Evolutionary conservation across 2,113 vertebrate genomes (phyloP).

Genomic region (Protobothrops mucrosquamatus): DNA sequence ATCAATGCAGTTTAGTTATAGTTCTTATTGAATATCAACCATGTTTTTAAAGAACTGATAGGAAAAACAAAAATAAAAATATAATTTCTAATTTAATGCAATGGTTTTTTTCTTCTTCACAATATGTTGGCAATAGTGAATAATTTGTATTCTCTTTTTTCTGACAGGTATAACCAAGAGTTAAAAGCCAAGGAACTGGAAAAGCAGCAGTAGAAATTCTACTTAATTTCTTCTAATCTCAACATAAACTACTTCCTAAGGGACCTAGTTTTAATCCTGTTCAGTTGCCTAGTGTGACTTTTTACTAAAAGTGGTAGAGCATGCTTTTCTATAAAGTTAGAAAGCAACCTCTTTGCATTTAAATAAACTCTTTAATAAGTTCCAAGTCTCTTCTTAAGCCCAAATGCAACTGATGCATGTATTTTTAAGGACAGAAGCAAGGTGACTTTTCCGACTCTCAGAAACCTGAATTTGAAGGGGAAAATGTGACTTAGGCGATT

Average conservation of each 20-base stretch:
- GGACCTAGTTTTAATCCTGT: conserved; percentile 57
- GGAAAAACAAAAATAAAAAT: neutral
- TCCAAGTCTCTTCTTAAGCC: neutral
- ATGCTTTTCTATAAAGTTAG: conserved; percentile 54
- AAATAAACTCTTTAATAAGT: conserved; percentile 55
- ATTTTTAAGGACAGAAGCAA: neutral
- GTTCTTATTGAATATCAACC: neutral
- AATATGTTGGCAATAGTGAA: neutral
- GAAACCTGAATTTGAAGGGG: neutral
- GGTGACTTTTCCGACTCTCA: neutral
- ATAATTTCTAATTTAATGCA: neutral
- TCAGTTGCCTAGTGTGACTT: conserved; percentile 42
- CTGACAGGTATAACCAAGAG: conserved; percentile 79
- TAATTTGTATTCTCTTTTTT: conserved; percentile 19
- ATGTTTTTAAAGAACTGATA: neutral
- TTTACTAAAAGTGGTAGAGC: conserved; percentile 40
- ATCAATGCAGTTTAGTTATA: neutral
- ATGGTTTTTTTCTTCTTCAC: neutral
- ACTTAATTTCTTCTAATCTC: conserved; percentile 36
- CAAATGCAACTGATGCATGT: neutral
- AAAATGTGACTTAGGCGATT: neutral
- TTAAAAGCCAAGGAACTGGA: conserved; percentile 74
- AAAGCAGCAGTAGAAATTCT: conserved; percentile 45
- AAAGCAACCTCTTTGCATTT: conserved; percentile 41
- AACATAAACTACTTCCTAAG: conserved; percentile 50